Conservation (phyloP, 2,113 vertebrate genomes). For the Gallinago undulata region DNA sequence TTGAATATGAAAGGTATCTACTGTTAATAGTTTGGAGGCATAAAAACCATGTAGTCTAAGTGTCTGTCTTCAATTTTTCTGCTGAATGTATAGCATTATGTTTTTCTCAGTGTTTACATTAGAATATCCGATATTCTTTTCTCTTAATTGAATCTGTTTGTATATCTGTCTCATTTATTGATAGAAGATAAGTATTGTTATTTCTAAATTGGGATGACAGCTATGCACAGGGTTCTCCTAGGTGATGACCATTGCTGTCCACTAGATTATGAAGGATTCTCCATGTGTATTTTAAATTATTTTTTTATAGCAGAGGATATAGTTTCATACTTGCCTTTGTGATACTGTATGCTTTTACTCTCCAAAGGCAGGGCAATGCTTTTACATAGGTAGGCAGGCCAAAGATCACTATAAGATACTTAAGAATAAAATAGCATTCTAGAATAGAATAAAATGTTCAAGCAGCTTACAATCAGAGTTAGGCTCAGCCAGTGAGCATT, state of each 20-base stretch:
- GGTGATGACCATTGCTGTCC: background rate
- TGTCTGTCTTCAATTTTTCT: background rate
- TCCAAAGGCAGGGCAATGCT: background rate
- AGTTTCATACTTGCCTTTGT: background rate
- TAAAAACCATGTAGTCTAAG: background rate
- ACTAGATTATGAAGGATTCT: background rate
- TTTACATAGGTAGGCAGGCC: background rate
- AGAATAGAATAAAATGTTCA: background rate
- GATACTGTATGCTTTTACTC: too few species aligned
- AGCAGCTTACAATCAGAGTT: background rate
- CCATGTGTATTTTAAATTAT: background rate
- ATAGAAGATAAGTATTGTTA: background rate
- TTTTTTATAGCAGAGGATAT: background rate
- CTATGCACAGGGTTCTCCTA: background rate
- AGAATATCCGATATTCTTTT: background rate
- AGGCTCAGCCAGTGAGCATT: background rate
- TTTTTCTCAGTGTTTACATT: background rate
- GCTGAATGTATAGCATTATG: background rate
- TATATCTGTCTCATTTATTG: background rate
- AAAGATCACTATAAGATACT: background rate
- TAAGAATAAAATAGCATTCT: background rate
- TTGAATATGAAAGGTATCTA: background rate
- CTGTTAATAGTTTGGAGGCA: constrained; percentile 26
- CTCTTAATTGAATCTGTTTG: background rate
- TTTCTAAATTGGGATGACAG: background rate